Percentiles rank a stretch among this genome's conserved stretches.
Evolutionary conservation across 2,113 vertebrate species (phyloP).

Genomic region (Lucifuga dentata): DNA sequence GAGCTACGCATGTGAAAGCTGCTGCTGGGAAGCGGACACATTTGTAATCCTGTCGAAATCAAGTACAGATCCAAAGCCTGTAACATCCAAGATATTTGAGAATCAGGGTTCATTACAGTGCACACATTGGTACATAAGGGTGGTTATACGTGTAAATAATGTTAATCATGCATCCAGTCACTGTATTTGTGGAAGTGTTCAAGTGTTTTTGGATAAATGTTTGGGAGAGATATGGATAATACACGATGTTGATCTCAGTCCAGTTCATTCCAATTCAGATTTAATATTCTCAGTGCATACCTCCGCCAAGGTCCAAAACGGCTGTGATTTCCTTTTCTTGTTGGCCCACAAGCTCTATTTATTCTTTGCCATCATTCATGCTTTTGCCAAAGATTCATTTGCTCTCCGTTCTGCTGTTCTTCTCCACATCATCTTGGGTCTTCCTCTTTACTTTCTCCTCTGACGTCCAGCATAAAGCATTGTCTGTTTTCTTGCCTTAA

Average conservation of each 20-base stretch:
- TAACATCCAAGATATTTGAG: constrained; percentile 55
- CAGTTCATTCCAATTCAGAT: neutral
- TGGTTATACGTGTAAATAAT: constrained; percentile 63
- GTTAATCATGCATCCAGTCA: constrained; percentile 68
- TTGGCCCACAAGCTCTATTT: no score
- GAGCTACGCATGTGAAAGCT: constrained; percentile 38
- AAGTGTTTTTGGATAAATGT: constrained; percentile 62
- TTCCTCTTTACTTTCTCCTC: no score
- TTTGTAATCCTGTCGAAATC: constrained; percentile 61
- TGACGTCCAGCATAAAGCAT: no score
- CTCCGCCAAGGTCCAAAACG: no score
- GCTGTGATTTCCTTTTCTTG: no score
- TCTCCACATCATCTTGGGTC: no score
- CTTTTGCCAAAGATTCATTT: no score
- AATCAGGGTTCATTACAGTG: constrained; percentile 61
- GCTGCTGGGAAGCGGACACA: constrained; percentile 51
- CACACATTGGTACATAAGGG: constrained; percentile 55
- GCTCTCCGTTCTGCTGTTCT: no score
- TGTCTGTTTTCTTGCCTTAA: no score
- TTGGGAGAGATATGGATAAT: constrained; percentile 37
- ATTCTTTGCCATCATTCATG: no score
- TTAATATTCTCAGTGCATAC: neutral
- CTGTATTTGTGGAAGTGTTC: constrained; percentile 58
- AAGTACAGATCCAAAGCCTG: constrained; percentile 69
- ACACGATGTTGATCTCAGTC: constrained; percentile 21